Evolutionary conservation across 2,113 vertebrate species (phyloP).

Genomic region (Hippotragus niger): DNA sequence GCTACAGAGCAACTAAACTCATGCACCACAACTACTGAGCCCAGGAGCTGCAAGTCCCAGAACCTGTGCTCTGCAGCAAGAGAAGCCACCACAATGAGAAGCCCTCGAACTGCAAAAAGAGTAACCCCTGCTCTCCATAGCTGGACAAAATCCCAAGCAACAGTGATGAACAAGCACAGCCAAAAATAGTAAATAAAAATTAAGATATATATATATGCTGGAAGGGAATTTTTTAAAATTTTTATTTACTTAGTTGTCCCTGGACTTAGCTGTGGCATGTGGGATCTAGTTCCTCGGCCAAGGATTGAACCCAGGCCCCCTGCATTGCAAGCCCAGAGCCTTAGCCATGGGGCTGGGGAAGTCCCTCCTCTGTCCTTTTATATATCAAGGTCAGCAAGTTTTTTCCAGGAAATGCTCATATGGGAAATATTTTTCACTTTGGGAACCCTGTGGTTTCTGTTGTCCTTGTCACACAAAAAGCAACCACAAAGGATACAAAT

Average conservation of each 20-base stretch:
- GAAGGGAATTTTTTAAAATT: rapidly evolving
- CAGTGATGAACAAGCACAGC: background rate
- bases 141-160: background rate
- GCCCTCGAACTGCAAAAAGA: background rate
- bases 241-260: background rate
- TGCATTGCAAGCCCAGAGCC: background rate
- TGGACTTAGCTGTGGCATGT: background rate
- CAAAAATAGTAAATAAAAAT: background rate
- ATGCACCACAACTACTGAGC: background rate
- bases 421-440: background rate
- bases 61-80: background rate
- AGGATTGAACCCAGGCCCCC: background rate
- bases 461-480: background rate
- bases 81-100: background rate
- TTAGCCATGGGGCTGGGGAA: background rate
- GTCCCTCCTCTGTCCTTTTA: background rate
- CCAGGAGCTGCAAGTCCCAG: background rate
- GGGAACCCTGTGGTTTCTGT: background rate
- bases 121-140: background rate
- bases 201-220: rapidly evolving
- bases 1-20: background rate
- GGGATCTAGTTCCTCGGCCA: background rate
- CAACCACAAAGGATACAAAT: background rate
- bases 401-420: too few relatives aligned
- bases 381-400: background rate